Base-by-base conservation (phyloP, 53 echinoderm and acorn worm genomes). In the Henricia sp. region DNA sequence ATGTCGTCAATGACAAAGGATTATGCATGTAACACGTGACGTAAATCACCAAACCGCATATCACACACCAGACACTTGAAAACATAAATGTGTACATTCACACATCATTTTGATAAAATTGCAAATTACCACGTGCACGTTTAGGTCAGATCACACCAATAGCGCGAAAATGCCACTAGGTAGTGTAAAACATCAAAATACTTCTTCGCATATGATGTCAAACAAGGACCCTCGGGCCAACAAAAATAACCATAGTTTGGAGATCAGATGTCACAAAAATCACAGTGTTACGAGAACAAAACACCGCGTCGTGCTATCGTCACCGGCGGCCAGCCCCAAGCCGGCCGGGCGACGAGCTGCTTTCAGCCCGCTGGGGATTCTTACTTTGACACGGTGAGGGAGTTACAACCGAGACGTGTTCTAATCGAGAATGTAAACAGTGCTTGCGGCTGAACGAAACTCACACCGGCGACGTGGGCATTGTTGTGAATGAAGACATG, bases 361-460 rank as follows among this genome's bases (percentile, higher is more conserved):
- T 50, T 73, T 38, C 19, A 17, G 14, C 58, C 76, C 76, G 76
- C 27, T 76, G 76, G 76, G 76, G 57, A 59, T 76, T 40, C 48
- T 59, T 20, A 32, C 42, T 59, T 42, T 4, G 54, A n/a, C 73
- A 13, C 55, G 73, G 73, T 73, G 73, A 37, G 60, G 59, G 77
- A 41, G 48, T 29, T 41, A 2, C 8, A 8, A 12, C 5, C 20
- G 24, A 58, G 58, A 24, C 42, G 23, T 57, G 58, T 38, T 26
- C 44, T 80, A 80, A 80, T 80, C 80, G 65, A 80, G 50, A 80
- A 80, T 27, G 80, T 80, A 80, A 80, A 80, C 80, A 80, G 52
- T 50, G 80, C 80, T 80, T n/a, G 34, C 48, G 80, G 64, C 50
- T 65, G 5, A n/a, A 35, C 64, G 80, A 80, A 80, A 80, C 50